Evolutionary conservation across 1,140 invertebrate genomes (phyloP).

Genomic region (Drosophila tani): DNA sequence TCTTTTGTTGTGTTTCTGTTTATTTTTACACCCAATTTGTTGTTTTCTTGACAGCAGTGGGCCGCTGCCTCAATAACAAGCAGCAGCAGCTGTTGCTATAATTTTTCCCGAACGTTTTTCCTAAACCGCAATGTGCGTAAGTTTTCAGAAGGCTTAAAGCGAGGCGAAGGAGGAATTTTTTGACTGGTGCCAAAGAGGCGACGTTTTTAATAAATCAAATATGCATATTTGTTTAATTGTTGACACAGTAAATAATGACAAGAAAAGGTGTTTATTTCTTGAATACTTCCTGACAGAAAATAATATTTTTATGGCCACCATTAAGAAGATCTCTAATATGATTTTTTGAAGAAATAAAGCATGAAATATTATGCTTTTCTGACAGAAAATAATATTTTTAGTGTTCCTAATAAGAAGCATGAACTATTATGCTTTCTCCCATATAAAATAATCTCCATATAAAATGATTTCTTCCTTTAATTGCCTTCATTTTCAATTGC

Average conservation of each 20-base stretch:
- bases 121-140: constrained; percentile 35
- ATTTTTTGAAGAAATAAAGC: background rate
- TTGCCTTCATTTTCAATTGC: constrained; percentile 7
- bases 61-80: constrained; percentile 62
- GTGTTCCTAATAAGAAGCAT: no score
- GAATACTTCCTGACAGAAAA: background rate
- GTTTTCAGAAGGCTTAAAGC: constrained; percentile 14
- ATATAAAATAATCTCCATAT: background rate
- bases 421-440: background rate
- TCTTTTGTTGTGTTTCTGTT: constrained; percentile 41
- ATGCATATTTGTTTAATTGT: constrained; percentile 12
- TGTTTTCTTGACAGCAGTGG: constrained; percentile 54
- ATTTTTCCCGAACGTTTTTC: constrained; percentile 37
- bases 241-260: constrained; percentile 10
- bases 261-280: background rate
- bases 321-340: background rate
- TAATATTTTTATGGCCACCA: background rate
- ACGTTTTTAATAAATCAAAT: constrained; percentile 1
- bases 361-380: no score
- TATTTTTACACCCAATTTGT: constrained; percentile 69
- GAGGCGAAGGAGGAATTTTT: constrained; percentile 10
- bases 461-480: constrained; percentile 30
- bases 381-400: no score
- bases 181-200: constrained; percentile 35
- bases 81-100: constrained; percentile 64